Evolutionary conservation across 2,797 vertebrate species (phyloP).

Genomic region (Anguilla obscura): DNA sequence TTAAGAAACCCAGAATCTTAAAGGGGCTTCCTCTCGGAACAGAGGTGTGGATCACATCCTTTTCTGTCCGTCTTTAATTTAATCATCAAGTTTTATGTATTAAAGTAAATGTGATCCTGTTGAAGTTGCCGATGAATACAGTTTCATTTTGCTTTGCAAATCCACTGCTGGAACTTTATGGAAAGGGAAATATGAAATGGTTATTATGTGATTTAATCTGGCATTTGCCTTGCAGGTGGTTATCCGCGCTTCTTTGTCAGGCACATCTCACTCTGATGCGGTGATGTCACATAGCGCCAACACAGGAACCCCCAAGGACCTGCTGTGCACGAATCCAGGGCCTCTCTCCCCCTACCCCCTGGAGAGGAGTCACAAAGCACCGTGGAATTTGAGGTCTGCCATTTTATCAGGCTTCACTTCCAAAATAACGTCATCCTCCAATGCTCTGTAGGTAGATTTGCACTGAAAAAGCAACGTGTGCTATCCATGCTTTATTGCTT

Average conservation of each 20-base stretch:
- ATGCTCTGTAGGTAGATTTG: no score
- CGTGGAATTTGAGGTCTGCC: conserved; percentile 37
- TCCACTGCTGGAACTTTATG: not conserved
- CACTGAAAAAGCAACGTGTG: no score
- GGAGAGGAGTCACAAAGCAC: conserved; percentile 64
- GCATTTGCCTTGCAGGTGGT: conserved; percentile 77
- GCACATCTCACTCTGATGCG: conserved; percentile 29
- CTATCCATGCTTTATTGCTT: not conserved
- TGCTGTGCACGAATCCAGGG: conserved; percentile 41
- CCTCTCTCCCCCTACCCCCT: conserved; percentile 39
- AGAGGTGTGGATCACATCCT: conserved; percentile 73
- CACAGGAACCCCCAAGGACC: conserved; percentile 9
- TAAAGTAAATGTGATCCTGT: not conserved
- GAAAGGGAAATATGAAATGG: not conserved
- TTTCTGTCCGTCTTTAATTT: not conserved
- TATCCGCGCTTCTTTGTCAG: conserved; percentile 85
- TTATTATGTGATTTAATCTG: not conserved
- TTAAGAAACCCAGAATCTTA: conserved; percentile 87
- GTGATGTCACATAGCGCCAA: conserved; percentile 63
- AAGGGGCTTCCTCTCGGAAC: conserved; percentile 95
- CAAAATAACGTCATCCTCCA: no score
- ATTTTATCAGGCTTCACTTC: no score
- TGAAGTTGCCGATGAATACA: not conserved
- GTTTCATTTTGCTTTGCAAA: not conserved
- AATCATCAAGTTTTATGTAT: not conserved